Evolutionary conservation across 2,113 vertebrate species (phyloP).

Genomic region (Osmerus mordax): DNA sequence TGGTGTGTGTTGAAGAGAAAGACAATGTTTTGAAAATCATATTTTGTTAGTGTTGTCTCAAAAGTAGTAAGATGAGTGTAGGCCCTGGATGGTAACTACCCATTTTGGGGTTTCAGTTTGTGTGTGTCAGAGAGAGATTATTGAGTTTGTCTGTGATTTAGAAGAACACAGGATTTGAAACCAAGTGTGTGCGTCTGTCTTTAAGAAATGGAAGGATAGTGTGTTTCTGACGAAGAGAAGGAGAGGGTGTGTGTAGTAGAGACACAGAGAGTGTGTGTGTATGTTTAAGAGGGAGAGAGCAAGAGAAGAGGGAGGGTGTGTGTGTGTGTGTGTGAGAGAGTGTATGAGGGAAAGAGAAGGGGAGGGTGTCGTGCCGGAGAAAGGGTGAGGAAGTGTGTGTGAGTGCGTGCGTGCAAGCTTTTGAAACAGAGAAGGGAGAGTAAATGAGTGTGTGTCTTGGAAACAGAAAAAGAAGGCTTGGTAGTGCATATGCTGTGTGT

Average conservation of each 20-base stretch:
- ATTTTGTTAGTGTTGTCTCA: background rate
- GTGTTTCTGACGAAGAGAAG: conserved; percentile 53
- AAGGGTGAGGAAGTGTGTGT: conserved; percentile 28
- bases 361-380: conserved; percentile 26
- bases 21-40: background rate
- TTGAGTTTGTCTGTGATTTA: conserved; percentile 25
- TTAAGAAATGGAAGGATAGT: conserved; percentile 55
- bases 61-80: background rate
- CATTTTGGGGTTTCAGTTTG: conserved; percentile 4
- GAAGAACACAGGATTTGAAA: conserved; percentile 32
- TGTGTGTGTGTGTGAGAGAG: conserved; percentile 37
- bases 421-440: conserved; percentile 46
- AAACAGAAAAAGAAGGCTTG: conserved; percentile 40
- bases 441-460: conserved; percentile 44
- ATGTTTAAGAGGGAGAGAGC: conserved; percentile 26
- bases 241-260: conserved; percentile 36
- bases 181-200: conserved; percentile 53
- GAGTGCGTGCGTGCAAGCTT: conserved; percentile 22
- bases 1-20: conserved; percentile 13
- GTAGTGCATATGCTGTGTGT: conserved; percentile 22
- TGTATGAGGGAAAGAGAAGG: conserved; percentile 13
- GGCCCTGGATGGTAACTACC: background rate
- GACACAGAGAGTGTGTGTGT: conserved; percentile 27
- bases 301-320: conserved; percentile 36
- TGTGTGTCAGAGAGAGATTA: conserved; percentile 15